phyloP scores from a whole-genome alignment of 2,888 invertebrate species.

The Prosapia bicincta region DNA sequence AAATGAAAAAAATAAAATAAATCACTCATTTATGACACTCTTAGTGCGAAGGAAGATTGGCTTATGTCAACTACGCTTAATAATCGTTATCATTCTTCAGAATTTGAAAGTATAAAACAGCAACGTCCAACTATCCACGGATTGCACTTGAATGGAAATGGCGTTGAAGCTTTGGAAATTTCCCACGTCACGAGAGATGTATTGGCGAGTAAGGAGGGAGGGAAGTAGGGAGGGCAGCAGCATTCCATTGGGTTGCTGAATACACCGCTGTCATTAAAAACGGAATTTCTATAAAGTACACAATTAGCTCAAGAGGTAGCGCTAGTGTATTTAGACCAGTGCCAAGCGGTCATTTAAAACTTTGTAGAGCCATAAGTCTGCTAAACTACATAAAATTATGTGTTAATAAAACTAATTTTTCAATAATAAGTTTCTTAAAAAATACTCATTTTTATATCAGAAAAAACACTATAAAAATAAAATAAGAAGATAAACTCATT shows the following conservation, averaged over 20 bases:
- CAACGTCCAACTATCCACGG: conserved; percentile 32
- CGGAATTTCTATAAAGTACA: background rate
- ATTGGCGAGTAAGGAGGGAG: background rate
- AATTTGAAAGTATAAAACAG: background rate
- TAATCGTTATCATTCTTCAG: background rate
- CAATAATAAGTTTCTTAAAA: no score
- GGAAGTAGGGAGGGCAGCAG: background rate
- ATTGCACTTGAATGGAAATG: conserved; percentile 31
- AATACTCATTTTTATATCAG: no score
- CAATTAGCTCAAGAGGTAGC: background rate
- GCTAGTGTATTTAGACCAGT: background rate
- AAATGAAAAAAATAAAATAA: background rate
- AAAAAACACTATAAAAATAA: no score
- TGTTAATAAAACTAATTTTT: no score
- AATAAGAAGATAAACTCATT: no score
- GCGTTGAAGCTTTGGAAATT: background rate
- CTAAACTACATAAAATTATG: no score
- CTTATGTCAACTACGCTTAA: background rate
- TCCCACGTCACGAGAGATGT: conserved; percentile 4
- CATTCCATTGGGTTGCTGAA: background rate
- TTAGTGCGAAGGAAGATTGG: background rate
- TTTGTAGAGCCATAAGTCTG: background rate
- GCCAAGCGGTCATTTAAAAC: background rate
- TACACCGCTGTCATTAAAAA: background rate
- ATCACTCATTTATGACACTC: conserved; percentile 2